A percentile compares a stretch with the other conserved stretches of the same genome.
phyloP scores from a whole-genome alignment of 1,140 invertebrate genomes.

The Lepidurus couesii region DNA sequence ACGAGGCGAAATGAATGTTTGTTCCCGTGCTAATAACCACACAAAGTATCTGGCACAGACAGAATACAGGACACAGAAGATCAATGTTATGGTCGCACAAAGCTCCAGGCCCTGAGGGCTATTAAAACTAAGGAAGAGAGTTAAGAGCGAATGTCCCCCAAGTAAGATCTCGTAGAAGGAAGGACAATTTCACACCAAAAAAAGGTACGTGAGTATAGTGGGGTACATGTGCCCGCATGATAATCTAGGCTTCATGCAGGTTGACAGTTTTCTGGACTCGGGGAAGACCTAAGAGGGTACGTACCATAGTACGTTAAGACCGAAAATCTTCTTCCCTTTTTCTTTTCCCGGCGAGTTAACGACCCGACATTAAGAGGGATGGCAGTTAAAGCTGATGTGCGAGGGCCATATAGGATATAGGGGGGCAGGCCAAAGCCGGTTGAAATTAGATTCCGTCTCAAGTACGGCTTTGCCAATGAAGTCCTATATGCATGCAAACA shows the following conservation, averaged over 20 bases:
- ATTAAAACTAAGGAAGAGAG: too few relatives aligned
- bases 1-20: background rate
- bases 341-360: background rate
- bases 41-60: too few relatives aligned
- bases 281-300: background rate
- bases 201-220: too few relatives aligned
- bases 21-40: too few relatives aligned
- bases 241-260: background rate
- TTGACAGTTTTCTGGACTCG: background rate
- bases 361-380: background rate
- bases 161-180: too few relatives aligned
- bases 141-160: too few relatives aligned
- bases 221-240: background rate
- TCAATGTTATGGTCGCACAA: too few relatives aligned
- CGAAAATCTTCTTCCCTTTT: background rate
- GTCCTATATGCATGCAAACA: background rate
- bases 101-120: too few relatives aligned
- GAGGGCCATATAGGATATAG: background rate
- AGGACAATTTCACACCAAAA: too few relatives aligned
- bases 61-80: too few relatives aligned
- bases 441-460: conserved; percentile 19
- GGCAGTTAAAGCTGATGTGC: background rate
- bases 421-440: background rate
- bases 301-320: background rate
- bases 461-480: background rate